These are phyloP conservation scores for Morus bassanus DNA, from an alignment of 2,797 vertebrate genomes.

Conservation along the genomic window DNA sequence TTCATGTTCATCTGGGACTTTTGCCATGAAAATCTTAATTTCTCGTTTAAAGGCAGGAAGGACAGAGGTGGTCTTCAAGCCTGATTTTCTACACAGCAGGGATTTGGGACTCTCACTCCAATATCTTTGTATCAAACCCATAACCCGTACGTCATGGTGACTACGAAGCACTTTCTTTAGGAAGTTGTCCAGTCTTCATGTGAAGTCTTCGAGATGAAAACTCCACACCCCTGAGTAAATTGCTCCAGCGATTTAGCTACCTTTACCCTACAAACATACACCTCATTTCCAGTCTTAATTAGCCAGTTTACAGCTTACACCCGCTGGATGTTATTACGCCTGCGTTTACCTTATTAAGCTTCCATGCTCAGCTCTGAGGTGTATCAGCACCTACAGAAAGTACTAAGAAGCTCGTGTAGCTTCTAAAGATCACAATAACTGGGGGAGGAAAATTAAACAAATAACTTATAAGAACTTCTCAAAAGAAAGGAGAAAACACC, in stretches of 20 bases:
- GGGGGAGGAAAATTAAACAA: background rate
- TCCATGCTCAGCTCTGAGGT: background rate
- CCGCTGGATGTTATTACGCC: background rate
- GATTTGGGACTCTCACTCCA: background rate
- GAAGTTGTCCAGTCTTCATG: too few relatives aligned
- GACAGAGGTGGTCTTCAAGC: background rate
- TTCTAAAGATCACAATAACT: background rate
- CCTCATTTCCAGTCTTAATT: background rate
- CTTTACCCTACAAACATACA: background rate
- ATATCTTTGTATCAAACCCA: background rate
- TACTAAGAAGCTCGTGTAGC: background rate
- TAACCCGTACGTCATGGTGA: rapidly evolving
- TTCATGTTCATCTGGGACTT: background rate
- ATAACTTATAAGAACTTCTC: background rate
- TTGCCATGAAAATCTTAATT: background rate
- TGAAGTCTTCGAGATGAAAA: background rate
- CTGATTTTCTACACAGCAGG: background rate
- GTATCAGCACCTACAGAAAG: background rate
- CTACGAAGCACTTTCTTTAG: background rate
- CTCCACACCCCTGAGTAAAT: background rate
- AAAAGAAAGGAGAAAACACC: background rate
- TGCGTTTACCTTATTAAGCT: background rate
- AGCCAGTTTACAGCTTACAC: background rate
- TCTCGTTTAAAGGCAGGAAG: background rate
- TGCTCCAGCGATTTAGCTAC: background rate